Evolutionary conservation across 2,888 invertebrate species (phyloP), one percentile per base, ranked within the genome.

Genomic region (Endotricha flammealis): DNA sequence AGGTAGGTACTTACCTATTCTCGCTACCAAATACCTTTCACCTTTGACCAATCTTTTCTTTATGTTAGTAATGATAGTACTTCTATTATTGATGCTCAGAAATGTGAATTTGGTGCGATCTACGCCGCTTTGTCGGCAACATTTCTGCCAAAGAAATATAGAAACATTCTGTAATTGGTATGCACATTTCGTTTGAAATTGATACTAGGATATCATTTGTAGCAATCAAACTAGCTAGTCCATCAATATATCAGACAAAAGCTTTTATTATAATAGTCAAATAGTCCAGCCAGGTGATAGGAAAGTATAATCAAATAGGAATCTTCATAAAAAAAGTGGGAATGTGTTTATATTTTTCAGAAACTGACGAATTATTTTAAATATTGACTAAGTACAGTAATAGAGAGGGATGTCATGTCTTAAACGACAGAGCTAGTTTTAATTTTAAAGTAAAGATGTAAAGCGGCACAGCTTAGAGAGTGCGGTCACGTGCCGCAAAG

Each of bases 11-110:
- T 61, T 27, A 10, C 2, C 25, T 27, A 1, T 16, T 12, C 60
- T 53, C 60, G 56, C 54, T 54, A 61, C 49, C 57, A 41, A 62
- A 65, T 73, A 60, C 60, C 57, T 63, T 65, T 65, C 59, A 65
- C 67, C 66, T 74, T 73, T 70, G 66, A 61, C 71, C 67, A 65
- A 67, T 64, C 43, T 60, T 57, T 57, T 51, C 52, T 62, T 52
- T 63, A 46, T 45, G 45, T 43, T 29, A 34, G 32, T 39, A 41
- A 46, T 45, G 45, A 42, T 29, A 34, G 32, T 39, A 41, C 37
- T 48, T 57, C 52, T 37, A 38, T 35, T 36, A 34, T 29, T 29
- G 32, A 23, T 22, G 31, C 29, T 29, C 29, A 1, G 12, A 39
- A 13, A 22, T 33, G 28, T 30, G 28, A 22, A 34, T 22, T 22